Evolutionary conservation across 2,888 invertebrate genomes (phyloP).

Genomic region (Cotesia congregata): DNA sequence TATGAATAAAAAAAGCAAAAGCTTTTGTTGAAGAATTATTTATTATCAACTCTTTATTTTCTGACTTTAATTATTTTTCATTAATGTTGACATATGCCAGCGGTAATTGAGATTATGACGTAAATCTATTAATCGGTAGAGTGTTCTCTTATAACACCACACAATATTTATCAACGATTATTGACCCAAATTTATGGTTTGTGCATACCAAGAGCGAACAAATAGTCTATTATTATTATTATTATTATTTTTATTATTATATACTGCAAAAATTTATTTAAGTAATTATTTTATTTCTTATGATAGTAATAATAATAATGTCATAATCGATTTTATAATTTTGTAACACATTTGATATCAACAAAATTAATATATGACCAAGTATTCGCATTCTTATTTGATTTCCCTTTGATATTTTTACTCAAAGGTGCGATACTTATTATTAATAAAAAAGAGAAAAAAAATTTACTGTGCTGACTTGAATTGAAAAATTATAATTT

Average conservation of each 20-base stretch:
- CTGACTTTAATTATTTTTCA: not conserved
- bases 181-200: not conserved
- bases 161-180: not conserved
- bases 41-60: not conserved
- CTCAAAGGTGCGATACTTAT: conserved; percentile 35
- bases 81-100: not conserved
- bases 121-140: not conserved
- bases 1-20: not conserved
- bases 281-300: not conserved
- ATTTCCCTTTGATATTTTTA: conserved; percentile 8
- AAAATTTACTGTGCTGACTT: not conserved
- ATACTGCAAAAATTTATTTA: not conserved
- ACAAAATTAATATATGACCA: conserved; percentile 13
- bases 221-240: not conserved
- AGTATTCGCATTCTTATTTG: conserved; percentile 21
- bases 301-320: conserved; percentile 11
- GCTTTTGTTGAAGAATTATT: not conserved
- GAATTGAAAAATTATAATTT: not conserved
- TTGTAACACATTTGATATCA: conserved; percentile 10
- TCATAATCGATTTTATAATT: not conserved
- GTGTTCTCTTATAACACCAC: not conserved
- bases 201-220: not conserved
- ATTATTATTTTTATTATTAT: not conserved
- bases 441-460: not conserved
- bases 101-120: not conserved